phyloP scores from a whole-genome alignment of 2,888 invertebrate genomes.

The Drosophila helvetica region DNA sequence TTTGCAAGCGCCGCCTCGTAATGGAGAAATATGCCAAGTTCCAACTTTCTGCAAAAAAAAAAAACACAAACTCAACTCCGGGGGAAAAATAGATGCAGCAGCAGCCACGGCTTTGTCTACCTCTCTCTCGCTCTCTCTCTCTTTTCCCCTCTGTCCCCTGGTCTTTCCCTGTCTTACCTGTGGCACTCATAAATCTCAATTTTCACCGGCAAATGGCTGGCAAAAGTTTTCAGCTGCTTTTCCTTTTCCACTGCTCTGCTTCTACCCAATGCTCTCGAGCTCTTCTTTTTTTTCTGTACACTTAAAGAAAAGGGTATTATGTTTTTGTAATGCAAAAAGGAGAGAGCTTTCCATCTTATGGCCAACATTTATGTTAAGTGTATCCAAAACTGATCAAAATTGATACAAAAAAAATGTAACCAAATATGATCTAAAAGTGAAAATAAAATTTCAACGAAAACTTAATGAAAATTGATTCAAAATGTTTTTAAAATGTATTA shows the following conservation, averaged over 20 bases:
- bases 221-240: slow-evolving; percentile 60
- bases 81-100: slow-evolving; percentile 39
- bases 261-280: slow-evolving; percentile 8
- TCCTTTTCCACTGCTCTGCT: slow-evolving; percentile 47
- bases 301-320: too few species aligned
- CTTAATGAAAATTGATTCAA: too few species aligned
- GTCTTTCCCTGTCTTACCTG: slow-evolving; percentile 23
- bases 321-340: too few species aligned
- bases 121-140: slow-evolving; percentile 1
- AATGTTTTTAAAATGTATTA: too few species aligned
- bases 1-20: slow-evolving; percentile 67
- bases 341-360: too few species aligned
- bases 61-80: slow-evolving; percentile 44
- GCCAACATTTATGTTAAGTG: too few species aligned
- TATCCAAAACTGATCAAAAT: too few species aligned
- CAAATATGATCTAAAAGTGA: too few species aligned
- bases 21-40: slow-evolving; percentile 76
- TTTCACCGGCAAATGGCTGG: slow-evolving; percentile 70
- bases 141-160: background rate
- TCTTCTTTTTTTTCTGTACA: background rate
- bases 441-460: too few species aligned
- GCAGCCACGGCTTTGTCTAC: slow-evolving; percentile 29
- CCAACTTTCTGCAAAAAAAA: slow-evolving; percentile 57
- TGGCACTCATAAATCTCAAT: slow-evolving; percentile 76
- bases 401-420: too few species aligned